Evolutionary conservation across 2,113 vertebrate species (phyloP).

Genomic region (Camarhynchus parvulus): DNA sequence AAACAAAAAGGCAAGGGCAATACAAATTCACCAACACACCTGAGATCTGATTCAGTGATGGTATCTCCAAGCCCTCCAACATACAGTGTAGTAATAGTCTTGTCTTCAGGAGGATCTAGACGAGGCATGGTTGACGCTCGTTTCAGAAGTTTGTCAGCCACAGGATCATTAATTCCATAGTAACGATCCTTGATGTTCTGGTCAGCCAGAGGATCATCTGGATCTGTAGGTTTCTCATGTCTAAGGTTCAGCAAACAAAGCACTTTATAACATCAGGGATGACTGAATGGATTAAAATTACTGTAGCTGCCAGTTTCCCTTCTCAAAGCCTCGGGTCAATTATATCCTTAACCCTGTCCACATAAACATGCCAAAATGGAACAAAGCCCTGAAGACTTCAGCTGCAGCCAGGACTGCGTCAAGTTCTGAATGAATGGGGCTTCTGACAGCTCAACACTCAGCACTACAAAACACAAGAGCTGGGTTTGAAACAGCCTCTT

Average conservation of each 20-base stretch:
- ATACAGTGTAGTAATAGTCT: constrained; percentile 93
- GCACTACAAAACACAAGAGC: not conserved
- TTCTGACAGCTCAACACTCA: not conserved
- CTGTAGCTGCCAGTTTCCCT: not conserved
- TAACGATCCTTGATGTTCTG: constrained; percentile 99
- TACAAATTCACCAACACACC: constrained; percentile 73
- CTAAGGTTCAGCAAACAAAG: constrained; percentile 69
- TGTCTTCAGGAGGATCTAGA: constrained; percentile 94
- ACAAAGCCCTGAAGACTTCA: not conserved
- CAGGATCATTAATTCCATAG: constrained; percentile 97
- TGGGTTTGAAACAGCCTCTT: constrained; percentile 16
- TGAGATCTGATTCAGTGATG: constrained; percentile 93
- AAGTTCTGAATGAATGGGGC: not conserved
- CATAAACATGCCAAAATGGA: not conserved
- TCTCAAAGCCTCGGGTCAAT: not conserved
- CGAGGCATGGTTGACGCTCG: constrained; percentile 96
- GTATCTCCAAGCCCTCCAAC: constrained; percentile 94
- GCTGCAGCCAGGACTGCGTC: not conserved
- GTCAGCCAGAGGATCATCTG: constrained; percentile 96
- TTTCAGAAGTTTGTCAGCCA: constrained; percentile 95
- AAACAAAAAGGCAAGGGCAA: not conserved
- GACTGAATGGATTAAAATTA: not conserved
- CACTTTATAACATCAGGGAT: not conserved
- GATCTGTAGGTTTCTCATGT: constrained; percentile 98
- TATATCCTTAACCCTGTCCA: not conserved